A percentile compares a stretch with the other conserved stretches of the same genome.
Evolutionary conservation across 2,888 invertebrate genomes (phyloP).

Genomic region (Taenaris catops): DNA sequence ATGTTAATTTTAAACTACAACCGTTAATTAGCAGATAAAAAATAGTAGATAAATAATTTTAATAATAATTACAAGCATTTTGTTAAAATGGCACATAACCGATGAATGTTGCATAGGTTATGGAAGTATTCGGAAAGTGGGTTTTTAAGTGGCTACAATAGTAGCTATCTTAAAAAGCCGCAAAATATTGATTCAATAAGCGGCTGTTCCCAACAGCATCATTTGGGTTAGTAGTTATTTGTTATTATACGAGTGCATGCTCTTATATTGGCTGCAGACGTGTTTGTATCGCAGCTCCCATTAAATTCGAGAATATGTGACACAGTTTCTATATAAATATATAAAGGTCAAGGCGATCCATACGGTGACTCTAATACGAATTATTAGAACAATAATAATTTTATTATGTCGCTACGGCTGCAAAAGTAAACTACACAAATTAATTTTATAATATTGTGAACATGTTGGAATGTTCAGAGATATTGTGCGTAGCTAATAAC

Average conservation of each 20-base stretch:
- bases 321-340: constrained; percentile 11
- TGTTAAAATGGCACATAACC: too few relatives aligned
- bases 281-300: constrained; percentile 10
- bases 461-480: too few relatives aligned
- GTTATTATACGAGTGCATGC: not conserved
- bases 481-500: too few relatives aligned
- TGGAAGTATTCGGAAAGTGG: constrained; percentile 1
- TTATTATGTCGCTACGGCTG: too few relatives aligned
- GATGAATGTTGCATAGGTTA: too few relatives aligned
- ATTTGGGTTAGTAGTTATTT: constrained; percentile 16
- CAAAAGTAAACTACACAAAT: too few relatives aligned
- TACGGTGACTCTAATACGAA: constrained; percentile 2
- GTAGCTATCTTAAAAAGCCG: not conserved
- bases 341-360: constrained; percentile 16
- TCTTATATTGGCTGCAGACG: constrained; percentile 6
- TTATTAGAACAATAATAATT: too few relatives aligned
- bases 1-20: too few relatives aligned
- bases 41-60: too few relatives aligned
- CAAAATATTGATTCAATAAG: constrained; percentile 5
- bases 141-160: not conserved
- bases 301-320: constrained; percentile 11
- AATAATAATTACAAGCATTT: too few relatives aligned
- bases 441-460: too few relatives aligned
- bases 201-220: constrained; percentile 3
- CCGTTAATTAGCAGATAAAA: too few relatives aligned